phyloP scores from a whole-genome alignment of 2,113 vertebrate genomes.

The Protobothrops mucrosquamatus region DNA sequence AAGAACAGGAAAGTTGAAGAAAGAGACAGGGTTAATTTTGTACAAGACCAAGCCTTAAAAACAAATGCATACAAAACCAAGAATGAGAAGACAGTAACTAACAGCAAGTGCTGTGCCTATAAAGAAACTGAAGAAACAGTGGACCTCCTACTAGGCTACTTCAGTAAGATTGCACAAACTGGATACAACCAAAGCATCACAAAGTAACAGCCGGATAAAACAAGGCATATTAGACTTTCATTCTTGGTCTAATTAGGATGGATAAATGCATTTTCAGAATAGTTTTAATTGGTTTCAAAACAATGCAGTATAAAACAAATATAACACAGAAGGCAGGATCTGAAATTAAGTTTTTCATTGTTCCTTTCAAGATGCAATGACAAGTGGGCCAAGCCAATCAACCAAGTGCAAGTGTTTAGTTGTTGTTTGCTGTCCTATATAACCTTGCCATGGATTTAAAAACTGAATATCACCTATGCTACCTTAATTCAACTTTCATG shows the following conservation, averaged over 20 bases:
- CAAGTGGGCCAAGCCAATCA: background rate
- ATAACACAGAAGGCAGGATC: background rate
- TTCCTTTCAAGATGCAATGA: background rate
- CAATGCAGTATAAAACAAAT: background rate
- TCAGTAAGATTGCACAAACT: no score
- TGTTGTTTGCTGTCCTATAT: background rate
- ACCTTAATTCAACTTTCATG: background rate
- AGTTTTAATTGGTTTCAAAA: background rate
- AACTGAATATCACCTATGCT: background rate
- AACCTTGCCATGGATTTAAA: background rate
- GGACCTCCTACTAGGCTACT: no score
- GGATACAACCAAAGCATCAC: no score
- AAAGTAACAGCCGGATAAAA: background rate
- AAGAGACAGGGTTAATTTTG: background rate
- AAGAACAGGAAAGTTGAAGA: background rate
- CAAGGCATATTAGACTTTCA: background rate
- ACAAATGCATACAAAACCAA: background rate
- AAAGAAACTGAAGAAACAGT: no score
- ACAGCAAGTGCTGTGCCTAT: no score
- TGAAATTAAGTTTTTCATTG: background rate
- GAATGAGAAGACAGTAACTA: no score
- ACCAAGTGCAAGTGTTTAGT: background rate
- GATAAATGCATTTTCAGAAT: background rate
- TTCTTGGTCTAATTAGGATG: background rate
- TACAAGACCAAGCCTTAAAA: background rate